Conservation (phyloP, 2,888 invertebrate genomes). For the Adela reaumurella region DNA sequence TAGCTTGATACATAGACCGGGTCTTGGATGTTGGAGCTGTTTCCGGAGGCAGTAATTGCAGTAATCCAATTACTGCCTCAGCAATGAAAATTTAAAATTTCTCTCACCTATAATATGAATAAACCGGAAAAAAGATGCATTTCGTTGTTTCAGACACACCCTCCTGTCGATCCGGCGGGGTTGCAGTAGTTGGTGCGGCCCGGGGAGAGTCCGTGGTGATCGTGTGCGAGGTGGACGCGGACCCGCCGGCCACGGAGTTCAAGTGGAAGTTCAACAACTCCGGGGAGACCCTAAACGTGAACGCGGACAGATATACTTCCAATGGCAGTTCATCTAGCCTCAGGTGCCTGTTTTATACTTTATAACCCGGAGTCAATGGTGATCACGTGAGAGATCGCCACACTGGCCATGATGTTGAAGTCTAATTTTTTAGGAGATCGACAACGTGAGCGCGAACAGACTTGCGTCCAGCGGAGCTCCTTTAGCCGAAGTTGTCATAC, state of each 20-base stretch:
- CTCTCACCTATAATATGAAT: too few species aligned
- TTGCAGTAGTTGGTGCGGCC: conserved; percentile 83
- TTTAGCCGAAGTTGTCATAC: too few species aligned
- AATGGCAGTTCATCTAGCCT: conserved; percentile 73
- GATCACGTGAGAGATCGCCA: too few species aligned
- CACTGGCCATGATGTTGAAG: too few species aligned
- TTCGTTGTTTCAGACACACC: conserved; percentile 66
- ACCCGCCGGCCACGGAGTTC: conserved; percentile 86
- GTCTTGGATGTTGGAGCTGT: too few species aligned
- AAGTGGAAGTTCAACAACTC: conserved; percentile 95
- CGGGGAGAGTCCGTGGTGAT: conserved; percentile 83
- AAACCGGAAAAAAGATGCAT: conserved; percentile 4
- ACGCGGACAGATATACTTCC: conserved; percentile 71
- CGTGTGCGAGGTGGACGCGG: conserved; percentile 86
- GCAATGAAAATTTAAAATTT: background rate
- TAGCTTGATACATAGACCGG: too few species aligned
- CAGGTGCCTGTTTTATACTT: conserved; percentile 27
- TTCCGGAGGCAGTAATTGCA: too few species aligned
- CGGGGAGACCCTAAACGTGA: conserved; percentile 82
- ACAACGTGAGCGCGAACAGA: too few species aligned
- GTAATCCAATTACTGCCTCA: background rate
- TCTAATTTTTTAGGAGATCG: too few species aligned
- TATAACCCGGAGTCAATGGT: too few species aligned
- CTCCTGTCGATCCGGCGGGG: conserved; percentile 66
- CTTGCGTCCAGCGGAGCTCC: too few species aligned